Base-by-base conservation (phyloP, 1,140 invertebrate genomes). In the Neotoxoptera formosana region DNA sequence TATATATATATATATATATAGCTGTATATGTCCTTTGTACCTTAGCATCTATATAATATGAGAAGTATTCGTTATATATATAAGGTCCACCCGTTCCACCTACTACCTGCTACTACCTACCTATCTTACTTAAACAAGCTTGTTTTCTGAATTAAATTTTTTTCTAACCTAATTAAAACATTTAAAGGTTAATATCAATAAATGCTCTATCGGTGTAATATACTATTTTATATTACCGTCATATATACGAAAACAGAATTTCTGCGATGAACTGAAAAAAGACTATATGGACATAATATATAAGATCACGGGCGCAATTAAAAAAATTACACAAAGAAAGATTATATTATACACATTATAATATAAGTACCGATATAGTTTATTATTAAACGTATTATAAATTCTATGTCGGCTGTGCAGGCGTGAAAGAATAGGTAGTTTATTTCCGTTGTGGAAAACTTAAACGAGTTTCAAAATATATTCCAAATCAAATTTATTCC, bases 401-500 rank as follows among this genome's bases (percentile, higher is more conserved):
- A 76, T 76, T 17, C 2, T 34, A 48, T 88, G 45, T 51, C 47
- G 8, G 25, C 17, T 25, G 47, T 47, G 47, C 30, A n/a, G 86
- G 47, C 48, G 53, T 41, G 20, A 67, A 90, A n/a, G 36, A 90
- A 67, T 45, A 1, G 41, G 41, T 11, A 25, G 89, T 90, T 90
- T 90, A 90, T 90, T 67, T 67, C 36, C 36, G 81, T 86, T 17
- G 3, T 17, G 81, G 60, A 93, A 67, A 84, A 93, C 81, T 84
- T 51, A 83, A 84, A 84, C 34, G 91, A 93, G 76, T 84, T 86
- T 83, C 36, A 51, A 84, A 93, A 93, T 53, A 56, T 84, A 84
- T 93, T 53, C 34, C 76, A 34, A 93, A 83, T 93, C 48, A 84
- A 93, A 93, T 84, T 86, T 86, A 84, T 84, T 93, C 51, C 51